Evolutionary conservation across 2,113 vertebrate genomes (phyloP).

Genomic region (Mellivora capensis): DNA sequence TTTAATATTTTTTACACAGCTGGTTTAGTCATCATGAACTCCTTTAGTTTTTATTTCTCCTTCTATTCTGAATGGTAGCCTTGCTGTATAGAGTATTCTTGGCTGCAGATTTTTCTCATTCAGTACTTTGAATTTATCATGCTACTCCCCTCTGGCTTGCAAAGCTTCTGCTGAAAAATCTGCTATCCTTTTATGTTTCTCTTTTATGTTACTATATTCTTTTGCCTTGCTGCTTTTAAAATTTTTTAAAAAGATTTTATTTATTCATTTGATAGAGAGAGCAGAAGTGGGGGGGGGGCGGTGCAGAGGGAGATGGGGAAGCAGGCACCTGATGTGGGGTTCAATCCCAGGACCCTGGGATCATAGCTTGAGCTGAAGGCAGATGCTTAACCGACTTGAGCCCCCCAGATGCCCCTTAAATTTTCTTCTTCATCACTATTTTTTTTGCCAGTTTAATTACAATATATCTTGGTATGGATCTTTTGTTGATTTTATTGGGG

Average conservation of each 20-base stretch:
- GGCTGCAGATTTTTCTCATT: background rate
- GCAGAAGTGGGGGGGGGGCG: background rate
- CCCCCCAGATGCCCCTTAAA: background rate
- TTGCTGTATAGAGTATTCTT: background rate
- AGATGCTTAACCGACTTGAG: background rate
- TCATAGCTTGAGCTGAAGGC: background rate
- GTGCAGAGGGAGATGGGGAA: background rate
- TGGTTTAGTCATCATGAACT: background rate
- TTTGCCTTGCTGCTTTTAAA: background rate
- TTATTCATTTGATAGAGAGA: background rate
- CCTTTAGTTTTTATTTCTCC: background rate
- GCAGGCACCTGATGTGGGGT: background rate
- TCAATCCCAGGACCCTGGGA: background rate
- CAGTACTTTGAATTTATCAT: background rate
- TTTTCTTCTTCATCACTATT: background rate
- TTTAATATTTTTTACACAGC: background rate
- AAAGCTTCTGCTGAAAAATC: background rate
- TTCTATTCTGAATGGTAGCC: background rate
- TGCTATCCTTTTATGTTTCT: background rate
- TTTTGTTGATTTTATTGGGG: background rate
- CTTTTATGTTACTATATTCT: background rate
- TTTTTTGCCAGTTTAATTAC: background rate
- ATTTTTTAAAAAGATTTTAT: too few species aligned
- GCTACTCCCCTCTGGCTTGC: background rate
- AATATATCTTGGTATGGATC: background rate